Evolutionary conservation across 2,113 vertebrate genomes (phyloP).

Genomic region (Capricornis sumatraensis): DNA sequence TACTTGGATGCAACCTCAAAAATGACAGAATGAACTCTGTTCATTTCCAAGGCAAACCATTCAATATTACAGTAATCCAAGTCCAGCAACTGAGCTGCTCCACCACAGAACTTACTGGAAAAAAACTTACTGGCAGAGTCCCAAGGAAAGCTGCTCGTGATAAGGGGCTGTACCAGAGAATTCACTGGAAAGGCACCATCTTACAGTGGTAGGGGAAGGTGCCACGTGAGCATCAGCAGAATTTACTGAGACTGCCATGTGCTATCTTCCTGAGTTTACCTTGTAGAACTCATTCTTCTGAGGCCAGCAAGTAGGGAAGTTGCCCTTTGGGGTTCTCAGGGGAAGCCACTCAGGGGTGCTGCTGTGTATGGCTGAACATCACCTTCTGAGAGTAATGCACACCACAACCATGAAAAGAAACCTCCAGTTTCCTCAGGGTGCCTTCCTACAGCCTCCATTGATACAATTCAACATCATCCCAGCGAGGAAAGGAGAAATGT

Average conservation of each 20-base stretch:
- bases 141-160: not conserved
- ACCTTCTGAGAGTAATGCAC: not conserved
- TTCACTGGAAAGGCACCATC: not conserved
- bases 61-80: not conserved
- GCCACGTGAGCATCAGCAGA: not conserved
- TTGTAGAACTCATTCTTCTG: not conserved
- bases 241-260: not conserved
- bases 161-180: not conserved
- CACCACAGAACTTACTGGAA: not conserved
- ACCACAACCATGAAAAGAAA: not conserved
- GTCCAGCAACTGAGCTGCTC: not conserved
- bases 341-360: not conserved
- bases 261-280: not conserved
- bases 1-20: not conserved
- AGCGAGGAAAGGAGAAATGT: not conserved
- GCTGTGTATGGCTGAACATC: not conserved
- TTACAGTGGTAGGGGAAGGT: not conserved
- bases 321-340: not conserved
- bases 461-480: not conserved
- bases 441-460: not conserved
- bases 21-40: not conserved
- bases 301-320: not conserved
- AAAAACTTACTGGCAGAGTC: not conserved
- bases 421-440: not conserved
- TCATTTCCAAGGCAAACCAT: not conserved